Evolutionary conservation across 1,140 invertebrate species (phyloP), one percentile per base, ranked within the genome.

Genomic region (Plectrocnemia conspersa): DNA sequence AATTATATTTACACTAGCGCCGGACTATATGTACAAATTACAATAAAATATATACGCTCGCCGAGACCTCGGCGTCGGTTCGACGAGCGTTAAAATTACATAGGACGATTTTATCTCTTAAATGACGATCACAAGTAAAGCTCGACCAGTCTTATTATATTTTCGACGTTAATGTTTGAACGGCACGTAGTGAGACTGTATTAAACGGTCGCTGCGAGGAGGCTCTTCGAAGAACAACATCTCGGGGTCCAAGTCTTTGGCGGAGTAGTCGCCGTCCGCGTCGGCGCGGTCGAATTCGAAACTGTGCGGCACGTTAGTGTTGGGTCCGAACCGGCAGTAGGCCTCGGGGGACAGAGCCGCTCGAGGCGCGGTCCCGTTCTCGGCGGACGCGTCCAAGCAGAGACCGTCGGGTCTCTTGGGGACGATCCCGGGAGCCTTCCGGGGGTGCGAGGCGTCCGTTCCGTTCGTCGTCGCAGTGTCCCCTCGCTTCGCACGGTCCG

Each of bases 291-390:
- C 57, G 48, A 68, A 67, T 42, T 72, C 66, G 41, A 75, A 65
- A 57, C 70, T 72, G 57, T 72, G 70, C 11, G 68, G 66, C 21
- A 70, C 69, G 55, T 74, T 68, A 19, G 66, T 70, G 59, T 70
- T 72, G 68, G 71, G 73, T 1, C 73, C 73, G 54, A 76, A 75
- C 13, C 71, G 64, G 50, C 74, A 75, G 49, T 75, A 76, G 0
- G 73, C 71, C 27, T 74, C 72, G 2, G 74, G 71, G 9, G 72
- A 74, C 66, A 72, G 69, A 2, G 46, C 29, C 67, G 64, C 13
- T 25, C 46, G 36, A 4, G 35, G 1, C 67, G 68, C 42, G 69
- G 21, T 7, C 18, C 7, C 21, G 15, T 23, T 36, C 33, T 50
- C 47, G 1, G 13, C 21, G 6, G 33, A 15, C 19, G 45, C 18